A percentile compares a stretch with the other conserved stretches of the same genome.
These are phyloP conservation scores for Protonibea diacanthus DNA, from an alignment of 2,797 vertebrate genomes.

Conservation along the genomic window DNA sequence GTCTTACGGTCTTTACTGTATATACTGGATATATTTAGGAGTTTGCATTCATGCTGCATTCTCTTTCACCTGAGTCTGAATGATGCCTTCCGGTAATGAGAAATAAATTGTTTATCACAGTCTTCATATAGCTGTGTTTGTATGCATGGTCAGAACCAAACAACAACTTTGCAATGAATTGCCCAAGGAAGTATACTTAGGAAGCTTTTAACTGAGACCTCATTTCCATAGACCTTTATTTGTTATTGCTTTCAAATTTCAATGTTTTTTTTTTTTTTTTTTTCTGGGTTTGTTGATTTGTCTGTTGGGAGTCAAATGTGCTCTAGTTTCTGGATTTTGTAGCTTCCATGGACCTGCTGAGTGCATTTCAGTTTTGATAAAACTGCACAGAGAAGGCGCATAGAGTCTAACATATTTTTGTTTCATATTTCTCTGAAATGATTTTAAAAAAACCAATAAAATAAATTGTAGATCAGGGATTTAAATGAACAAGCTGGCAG, in stretches of 20 bases:
- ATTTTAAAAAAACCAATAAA: neutral
- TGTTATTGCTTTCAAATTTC: conserved; percentile 8
- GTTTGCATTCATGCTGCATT: neutral
- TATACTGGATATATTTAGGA: conserved; percentile 3
- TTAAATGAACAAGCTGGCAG: too few species aligned
- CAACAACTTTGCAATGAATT: neutral
- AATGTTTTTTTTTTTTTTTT: neutral
- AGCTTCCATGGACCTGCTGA: neutral
- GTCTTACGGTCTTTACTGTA: conserved; percentile 13
- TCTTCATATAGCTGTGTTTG: neutral
- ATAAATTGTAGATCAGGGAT: too few species aligned
- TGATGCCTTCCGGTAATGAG: conserved; percentile 5
- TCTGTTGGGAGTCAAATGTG: neutral
- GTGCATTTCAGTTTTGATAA: conserved; percentile 14
- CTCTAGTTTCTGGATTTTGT: conserved; percentile 7
- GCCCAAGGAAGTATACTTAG: neutral
- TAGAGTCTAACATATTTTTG: neutral
- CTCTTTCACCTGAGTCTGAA: conserved; percentile 24
- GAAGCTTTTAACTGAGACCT: neutral
- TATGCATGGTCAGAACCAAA: neutral
- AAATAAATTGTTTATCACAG: conserved; percentile 1
- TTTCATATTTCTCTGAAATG: neutral
- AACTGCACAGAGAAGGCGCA: conserved; percentile 1
- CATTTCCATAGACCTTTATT: conserved; percentile 18
- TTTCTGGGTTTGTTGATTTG: conserved; percentile 21